These are phyloP conservation scores for Oophaga sylvatica DNA, from an alignment of 2,797 vertebrate genomes.

Conservation along the genomic window DNA sequence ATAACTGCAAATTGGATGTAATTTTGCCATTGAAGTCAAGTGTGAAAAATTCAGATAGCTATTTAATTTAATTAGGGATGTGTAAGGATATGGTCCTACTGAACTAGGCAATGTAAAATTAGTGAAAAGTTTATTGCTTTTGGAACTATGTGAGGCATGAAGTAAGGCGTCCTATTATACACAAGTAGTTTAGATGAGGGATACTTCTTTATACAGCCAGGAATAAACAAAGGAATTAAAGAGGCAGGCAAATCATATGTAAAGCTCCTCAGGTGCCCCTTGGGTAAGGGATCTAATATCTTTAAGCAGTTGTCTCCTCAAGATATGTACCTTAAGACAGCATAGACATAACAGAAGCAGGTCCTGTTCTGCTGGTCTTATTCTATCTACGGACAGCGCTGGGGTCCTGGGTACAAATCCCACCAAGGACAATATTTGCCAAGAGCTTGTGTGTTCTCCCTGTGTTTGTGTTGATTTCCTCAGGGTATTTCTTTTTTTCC, in stretches of 20 bases:
- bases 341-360: too few species aligned
- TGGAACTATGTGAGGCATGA: constrained; percentile 8
- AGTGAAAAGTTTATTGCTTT: constrained; percentile 27
- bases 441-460: too few species aligned
- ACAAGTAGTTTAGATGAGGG: neutral
- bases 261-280: neutral
- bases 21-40: constrained; percentile 10
- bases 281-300: neutral
- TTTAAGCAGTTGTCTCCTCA: neutral
- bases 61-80: constrained; percentile 44
- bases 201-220: neutral
- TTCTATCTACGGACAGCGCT: too few species aligned
- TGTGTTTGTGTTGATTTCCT: too few species aligned
- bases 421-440: too few species aligned
- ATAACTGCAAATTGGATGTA: constrained; percentile 8
- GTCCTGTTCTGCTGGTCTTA: too few species aligned
- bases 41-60: constrained; percentile 25
- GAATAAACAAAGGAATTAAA: neutral
- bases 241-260: neutral
- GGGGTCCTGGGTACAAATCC: too few species aligned
- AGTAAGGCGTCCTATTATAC: neutral
- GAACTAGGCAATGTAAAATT: constrained; percentile 16
- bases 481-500: too few species aligned
- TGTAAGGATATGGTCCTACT: constrained; percentile 33
- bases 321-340: too few species aligned